Percentiles rank a stretch among this genome's conserved stretches.
Evolutionary conservation across 2,888 invertebrate genomes (phyloP).

Genomic region (Malthinus flaveolus): DNA sequence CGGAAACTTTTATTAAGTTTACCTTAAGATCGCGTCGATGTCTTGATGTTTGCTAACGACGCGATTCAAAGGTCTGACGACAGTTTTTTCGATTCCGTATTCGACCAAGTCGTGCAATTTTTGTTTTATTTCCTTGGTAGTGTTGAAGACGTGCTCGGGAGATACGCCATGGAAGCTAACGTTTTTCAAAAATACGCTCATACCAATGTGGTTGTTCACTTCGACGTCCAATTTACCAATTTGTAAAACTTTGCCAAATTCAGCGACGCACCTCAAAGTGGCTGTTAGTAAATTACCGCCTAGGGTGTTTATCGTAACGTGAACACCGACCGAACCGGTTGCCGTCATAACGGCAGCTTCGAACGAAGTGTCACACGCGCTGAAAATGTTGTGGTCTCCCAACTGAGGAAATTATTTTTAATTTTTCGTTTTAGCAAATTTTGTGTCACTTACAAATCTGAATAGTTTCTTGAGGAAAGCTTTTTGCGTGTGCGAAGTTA

Average conservation of each 20-base stretch:
- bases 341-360: slow-evolving; percentile 79
- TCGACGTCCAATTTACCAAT: slow-evolving; percentile 83
- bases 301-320: slow-evolving; percentile 87
- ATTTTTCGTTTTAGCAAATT: background rate
- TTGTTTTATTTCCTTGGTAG: slow-evolving; percentile 58
- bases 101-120: slow-evolving; percentile 60
- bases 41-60: slow-evolving; percentile 67
- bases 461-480: slow-evolving; percentile 46
- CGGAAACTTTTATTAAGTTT: slow-evolving; percentile 36
- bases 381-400: slow-evolving; percentile 45
- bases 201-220: slow-evolving; percentile 68
- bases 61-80: slow-evolving; percentile 69
- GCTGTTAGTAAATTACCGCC: slow-evolving; percentile 86
- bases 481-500: slow-evolving; percentile 56
- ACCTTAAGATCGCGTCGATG: slow-evolving; percentile 69
- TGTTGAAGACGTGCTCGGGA: slow-evolving; percentile 68
- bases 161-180: slow-evolving; percentile 79
- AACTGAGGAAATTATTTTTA: slow-evolving; percentile 39
- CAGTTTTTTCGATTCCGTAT: slow-evolving; percentile 66
- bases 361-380: slow-evolving; percentile 67
- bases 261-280: slow-evolving; percentile 64
- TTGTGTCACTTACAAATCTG: slow-evolving; percentile 41
- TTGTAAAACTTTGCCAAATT: slow-evolving; percentile 75
- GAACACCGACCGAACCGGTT: slow-evolving; percentile 87
- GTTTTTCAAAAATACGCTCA: slow-evolving; percentile 76